phyloP scores from a whole-genome alignment of 2,888 invertebrate genomes.

The Chalcosyrphus nemorum region DNA sequence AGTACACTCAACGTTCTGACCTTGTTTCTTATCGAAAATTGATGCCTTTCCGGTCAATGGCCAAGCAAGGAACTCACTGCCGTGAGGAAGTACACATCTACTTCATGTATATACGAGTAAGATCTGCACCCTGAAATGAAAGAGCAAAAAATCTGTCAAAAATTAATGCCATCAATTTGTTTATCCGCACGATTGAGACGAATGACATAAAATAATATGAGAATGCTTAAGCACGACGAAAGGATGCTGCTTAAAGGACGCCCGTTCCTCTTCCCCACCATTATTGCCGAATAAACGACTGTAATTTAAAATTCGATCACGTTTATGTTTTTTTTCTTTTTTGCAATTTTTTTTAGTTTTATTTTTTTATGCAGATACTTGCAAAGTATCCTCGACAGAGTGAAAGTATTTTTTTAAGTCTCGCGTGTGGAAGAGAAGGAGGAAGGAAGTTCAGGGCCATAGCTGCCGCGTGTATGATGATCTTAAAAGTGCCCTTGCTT shows the following conservation, averaged over 20 bases:
- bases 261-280: neutral
- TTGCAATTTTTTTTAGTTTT: neutral
- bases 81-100: conserved; percentile 22
- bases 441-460: conserved; percentile 35
- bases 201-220: conserved; percentile 4
- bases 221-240: neutral
- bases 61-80: neutral
- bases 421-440: neutral
- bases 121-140: neutral
- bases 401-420: conserved; percentile 25
- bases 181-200: neutral
- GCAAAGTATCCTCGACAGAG: conserved; percentile 3
- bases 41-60: neutral
- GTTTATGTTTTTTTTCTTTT: neutral
- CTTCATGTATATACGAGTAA: no score
- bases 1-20: neutral
- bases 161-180: conserved; percentile 16
- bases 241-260: neutral
- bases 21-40: neutral
- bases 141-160: conserved; percentile 13
- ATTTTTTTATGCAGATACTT: no score
- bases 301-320: conserved; percentile 32
- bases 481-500: neutral
- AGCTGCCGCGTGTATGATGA: no score
- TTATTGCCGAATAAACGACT: conserved; percentile 42